These are phyloP conservation scores for Cephus runcator DNA, from an alignment of 2,888 invertebrate species.

Conservation along the genomic window DNA sequence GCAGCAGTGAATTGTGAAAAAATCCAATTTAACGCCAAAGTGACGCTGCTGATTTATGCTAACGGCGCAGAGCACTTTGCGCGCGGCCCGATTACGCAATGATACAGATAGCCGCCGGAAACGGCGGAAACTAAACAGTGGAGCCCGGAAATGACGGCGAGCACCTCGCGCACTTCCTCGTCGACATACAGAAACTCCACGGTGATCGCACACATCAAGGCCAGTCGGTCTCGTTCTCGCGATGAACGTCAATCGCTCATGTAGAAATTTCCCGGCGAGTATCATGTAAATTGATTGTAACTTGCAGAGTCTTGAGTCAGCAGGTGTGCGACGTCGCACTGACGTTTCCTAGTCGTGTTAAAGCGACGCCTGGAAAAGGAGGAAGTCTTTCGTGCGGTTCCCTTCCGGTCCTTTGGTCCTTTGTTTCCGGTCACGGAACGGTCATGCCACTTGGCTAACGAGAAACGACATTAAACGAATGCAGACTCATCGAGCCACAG, in stretches of 20 bases:
- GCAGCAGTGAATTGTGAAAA: not conserved
- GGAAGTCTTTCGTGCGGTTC: not conserved
- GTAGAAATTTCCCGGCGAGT: not conserved
- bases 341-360: not conserved
- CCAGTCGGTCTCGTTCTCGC: not conserved
- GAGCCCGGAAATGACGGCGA: constrained; percentile 57
- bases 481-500: not conserved
- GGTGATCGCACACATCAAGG: not conserved
- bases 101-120: constrained; percentile 55
- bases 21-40: not conserved
- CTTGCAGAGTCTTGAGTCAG: not conserved
- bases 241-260: not conserved
- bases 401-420: not conserved
- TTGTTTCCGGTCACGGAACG: not conserved
- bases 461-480: not conserved
- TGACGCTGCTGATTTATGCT: not conserved
- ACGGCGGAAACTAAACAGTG: constrained; percentile 59
- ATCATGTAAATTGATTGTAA: not conserved
- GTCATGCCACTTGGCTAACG: not conserved
- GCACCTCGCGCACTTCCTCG: constrained; percentile 52
- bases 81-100: constrained; percentile 41
- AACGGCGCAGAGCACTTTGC: constrained; percentile 11
- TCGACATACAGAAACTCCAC: constrained; percentile 13
- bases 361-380: not conserved
- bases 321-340: not conserved